Base-by-base conservation (phyloP, 2,797 vertebrate genomes). In the Melanotaenia parkinsoni region DNA sequence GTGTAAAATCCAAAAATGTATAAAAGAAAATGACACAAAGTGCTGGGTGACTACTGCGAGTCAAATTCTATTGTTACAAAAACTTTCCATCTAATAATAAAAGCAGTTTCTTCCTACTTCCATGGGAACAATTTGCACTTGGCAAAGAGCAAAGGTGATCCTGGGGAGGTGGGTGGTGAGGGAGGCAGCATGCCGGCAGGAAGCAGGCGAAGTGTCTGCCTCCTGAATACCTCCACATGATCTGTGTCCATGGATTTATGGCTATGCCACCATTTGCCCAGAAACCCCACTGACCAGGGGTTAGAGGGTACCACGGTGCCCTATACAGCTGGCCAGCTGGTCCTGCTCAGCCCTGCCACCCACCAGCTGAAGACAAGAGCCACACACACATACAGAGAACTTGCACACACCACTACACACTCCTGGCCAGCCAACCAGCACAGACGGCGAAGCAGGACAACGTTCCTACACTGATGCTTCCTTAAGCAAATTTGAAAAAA, bases 161-260 rank as follows among this genome's bases (percentile, higher is more conserved):
- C 43, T 26, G 79, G 70, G 70, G 67, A 81, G 70, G 83, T 84
- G 77, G 86, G 80, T 79, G 72, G 80, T 45, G 54, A 85, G 83
- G 74, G 85, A 87, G 79, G 72, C 54, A n/a, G 82, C 50, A 61
- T 85, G 89, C 80, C 77, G 80, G 86, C 84, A 80, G 90, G 89
- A 89, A 87, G 89, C 91, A 91, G 92, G 91, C 90, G 89, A 91
- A 88, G 76, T 86, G 88, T 92, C 85, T 85, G 87, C 85, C 80
- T 84, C 86, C 83, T 84, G 89, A 92, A 91, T 87, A 88, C 84
- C 90, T 93, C 93, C 88, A 88, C 92, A 93, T 92, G 91, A 90
- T 89, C 86, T 74, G 79, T 78, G 92, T 89, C 88, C 77, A 54
- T 91, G 88, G 92, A 94, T 93, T 94, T 93, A 94, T 93, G 86